A percentile compares a stretch with the other conserved stretches of the same genome.
Conservation (phyloP, 2,113 vertebrate species). For the Vicugna pacos region DNA sequence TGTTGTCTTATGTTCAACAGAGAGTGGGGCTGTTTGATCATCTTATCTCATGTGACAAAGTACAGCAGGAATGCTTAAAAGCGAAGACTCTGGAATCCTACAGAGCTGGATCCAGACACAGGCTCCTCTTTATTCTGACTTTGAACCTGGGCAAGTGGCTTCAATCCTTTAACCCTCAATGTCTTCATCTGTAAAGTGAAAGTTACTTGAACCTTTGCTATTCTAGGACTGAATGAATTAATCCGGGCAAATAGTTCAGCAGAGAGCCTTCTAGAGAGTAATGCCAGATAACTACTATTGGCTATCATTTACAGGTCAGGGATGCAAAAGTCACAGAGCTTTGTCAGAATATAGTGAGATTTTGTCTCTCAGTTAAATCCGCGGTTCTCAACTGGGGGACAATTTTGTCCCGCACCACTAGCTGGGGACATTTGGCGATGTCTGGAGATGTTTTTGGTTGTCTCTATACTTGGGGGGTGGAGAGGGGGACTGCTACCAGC, state of each 20-base stretch:
- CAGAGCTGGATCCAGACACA: not conserved
- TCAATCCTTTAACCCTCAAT: not conserved
- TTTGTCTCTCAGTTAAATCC: not conserved
- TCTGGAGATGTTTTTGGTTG: not conserved
- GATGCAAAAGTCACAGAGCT: not conserved
- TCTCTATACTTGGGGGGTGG: not conserved
- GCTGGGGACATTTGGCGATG: not conserved
- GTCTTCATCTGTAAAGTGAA: conserved; percentile 44
- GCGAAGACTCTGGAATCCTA: not conserved
- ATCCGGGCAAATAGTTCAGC: not conserved
- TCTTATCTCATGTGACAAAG: not conserved
- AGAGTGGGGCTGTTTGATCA: not conserved
- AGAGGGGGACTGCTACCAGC: not conserved
- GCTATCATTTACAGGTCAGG: not conserved
- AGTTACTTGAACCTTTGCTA: not conserved
- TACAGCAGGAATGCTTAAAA: not conserved
- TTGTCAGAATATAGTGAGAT: not conserved
- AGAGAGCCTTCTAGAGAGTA: not conserved
- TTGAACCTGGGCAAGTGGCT: not conserved
- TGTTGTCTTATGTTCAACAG: not conserved
- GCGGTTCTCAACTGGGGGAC: not conserved
- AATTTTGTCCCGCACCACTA: not conserved
- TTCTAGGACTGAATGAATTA: conserved; percentile 15
- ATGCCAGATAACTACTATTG: not conserved
- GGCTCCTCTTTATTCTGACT: not conserved